These are phyloP conservation scores for Falco cherrug DNA, from an alignment of 2,797 vertebrate species.

Conservation along the genomic window DNA sequence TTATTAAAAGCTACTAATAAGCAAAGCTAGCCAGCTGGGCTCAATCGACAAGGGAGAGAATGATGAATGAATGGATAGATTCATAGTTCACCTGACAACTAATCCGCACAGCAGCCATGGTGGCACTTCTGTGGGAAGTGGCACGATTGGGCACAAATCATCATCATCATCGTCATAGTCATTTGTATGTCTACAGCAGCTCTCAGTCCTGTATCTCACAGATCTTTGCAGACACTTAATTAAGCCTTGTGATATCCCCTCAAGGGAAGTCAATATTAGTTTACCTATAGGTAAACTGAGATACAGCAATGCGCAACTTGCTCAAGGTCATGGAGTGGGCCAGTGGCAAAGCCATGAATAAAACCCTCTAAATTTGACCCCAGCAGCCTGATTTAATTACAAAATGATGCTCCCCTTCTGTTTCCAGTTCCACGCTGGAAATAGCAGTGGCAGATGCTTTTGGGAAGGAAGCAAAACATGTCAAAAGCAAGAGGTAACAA, in stretches of 20 bases:
- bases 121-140: constrained; percentile 6
- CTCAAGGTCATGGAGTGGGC: constrained; percentile 61
- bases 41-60: constrained; percentile 11
- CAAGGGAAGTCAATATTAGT: constrained; percentile 69
- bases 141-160: constrained; percentile 52
- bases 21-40: constrained; percentile 53
- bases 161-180: not conserved
- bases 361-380: constrained; percentile 48
- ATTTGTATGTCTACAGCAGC: constrained; percentile 4
- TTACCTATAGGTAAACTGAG: constrained; percentile 65
- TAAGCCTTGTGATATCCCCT: constrained; percentile 45
- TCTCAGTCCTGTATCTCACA: not conserved
- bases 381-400: constrained; percentile 29
- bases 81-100: constrained; percentile 64
- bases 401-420: not conserved
- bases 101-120: not conserved
- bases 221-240: constrained; percentile 49
- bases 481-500: not conserved
- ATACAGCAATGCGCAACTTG: constrained; percentile 40
- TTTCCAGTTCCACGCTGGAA: constrained; percentile 35
- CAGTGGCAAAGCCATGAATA: constrained; percentile 41
- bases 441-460: constrained; percentile 37
- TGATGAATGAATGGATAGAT: constrained; percentile 18
- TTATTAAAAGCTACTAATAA: constrained; percentile 69
- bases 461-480: not conserved